These are phyloP conservation scores for Chloropsis hardwickii DNA, from an alignment of 2,113 vertebrate genomes.

Conservation along the genomic window DNA sequence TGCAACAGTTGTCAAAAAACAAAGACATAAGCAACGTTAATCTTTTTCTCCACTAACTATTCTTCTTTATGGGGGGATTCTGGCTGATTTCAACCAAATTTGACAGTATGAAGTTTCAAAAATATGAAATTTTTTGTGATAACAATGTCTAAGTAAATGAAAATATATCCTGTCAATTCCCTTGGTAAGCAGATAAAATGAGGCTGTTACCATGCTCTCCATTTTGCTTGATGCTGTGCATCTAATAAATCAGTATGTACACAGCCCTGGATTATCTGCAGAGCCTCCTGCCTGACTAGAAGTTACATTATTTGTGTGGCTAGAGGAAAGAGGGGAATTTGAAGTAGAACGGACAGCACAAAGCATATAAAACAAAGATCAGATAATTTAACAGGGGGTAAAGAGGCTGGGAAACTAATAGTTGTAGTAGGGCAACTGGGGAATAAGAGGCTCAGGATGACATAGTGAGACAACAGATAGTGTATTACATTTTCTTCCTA, in stretches of 20 bases:
- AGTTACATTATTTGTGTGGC: no score
- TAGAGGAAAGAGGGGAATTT: rapidly evolving
- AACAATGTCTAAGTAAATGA: neutral
- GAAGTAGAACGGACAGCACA: neutral
- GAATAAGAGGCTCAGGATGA: neutral
- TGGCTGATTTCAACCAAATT: neutral
- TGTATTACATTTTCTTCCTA: neutral
- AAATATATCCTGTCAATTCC: neutral
- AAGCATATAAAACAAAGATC: neutral
- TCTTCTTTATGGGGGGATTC: neutral
- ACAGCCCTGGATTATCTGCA: neutral
- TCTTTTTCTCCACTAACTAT: neutral
- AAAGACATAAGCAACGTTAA: neutral
- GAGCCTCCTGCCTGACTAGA: neutral
- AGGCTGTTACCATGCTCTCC: neutral
- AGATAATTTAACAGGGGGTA: neutral
- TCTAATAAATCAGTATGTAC: neutral
- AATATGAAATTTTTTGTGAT: neutral
- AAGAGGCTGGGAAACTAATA: neutral
- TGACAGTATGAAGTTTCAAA: neutral
- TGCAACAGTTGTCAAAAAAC: neutral
- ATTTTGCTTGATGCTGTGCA: neutral
- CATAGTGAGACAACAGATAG: neutral
- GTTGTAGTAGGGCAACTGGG: neutral
- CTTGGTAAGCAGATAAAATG: neutral